Base-by-base conservation (phyloP, 2,888 invertebrate species). In the Axea sp. region DNA sequence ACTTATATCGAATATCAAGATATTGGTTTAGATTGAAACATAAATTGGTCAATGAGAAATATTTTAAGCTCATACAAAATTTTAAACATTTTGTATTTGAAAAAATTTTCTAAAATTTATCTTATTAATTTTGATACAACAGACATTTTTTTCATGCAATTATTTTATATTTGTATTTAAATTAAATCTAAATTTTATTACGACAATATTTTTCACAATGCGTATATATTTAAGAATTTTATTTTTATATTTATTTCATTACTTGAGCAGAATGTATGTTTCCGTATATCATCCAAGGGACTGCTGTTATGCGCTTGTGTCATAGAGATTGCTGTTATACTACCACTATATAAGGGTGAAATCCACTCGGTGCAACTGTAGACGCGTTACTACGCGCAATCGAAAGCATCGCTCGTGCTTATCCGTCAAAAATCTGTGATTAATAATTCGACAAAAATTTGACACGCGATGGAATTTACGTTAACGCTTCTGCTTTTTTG, bases 311-410 rank as follows among this genome's bases (percentile, higher is more conserved):
- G 75, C 75, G 75, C 75, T 68, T 75, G 75, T 60, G 67, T 75
- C 65, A 14, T 8, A 51, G 49, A 60, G 28, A 53, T 33, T 28
- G 57, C 49, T 19, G 75, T 71, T 64, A 64, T 72, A 60, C 73
- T 53, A 77, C 78, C 75, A 64, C 77, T 84, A 82, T 84, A 84
- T 83, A 84, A 82, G 81, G 81, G 80, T 77, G 80, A 78, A 80
- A 78, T 76, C 76, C 76, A 75, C 75, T 73, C 78, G 71, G 68
- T 65, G 69, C 78, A 80, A 81, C 78, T 81, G 77, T 80, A 83
- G 82, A 84, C 73, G 80, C 72, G 62, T 73, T 68, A 75, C 77
- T 69, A 75, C 75, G 71, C 69, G 78, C 79, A 78, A 62, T 74
- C 60, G 57, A 79, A 73, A 77, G 71, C 41, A 76, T 49, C 2